Evolutionary conservation across 2,113 vertebrate genomes (phyloP), one percentile per base, ranked within the genome.

Genomic region (Scortum barcoo): DNA sequence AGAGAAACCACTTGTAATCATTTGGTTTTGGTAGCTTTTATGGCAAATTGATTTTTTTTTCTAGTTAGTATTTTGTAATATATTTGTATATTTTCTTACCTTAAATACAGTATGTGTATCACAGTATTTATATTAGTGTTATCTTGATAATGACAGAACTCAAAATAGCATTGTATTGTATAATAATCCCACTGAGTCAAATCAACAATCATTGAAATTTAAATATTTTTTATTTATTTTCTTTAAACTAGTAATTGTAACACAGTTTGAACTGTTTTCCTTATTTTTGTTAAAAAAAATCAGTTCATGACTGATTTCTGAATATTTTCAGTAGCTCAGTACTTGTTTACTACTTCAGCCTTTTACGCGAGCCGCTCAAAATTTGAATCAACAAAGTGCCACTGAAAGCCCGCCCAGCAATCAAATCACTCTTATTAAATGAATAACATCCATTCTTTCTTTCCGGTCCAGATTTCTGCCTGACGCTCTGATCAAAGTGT

Each of bases 401-500:
- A 30, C 19, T 7, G 38, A 51, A 67, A 72, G 33, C 9, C 57
- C 46, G 20, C 22, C 44, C 9, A 19, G 13, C 17, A 54, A 75
- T 50, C 48, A 26, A 38, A 65, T 69, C 50, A 40, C 11, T 57
- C 36, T 2, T 38, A 56, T 51, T 60, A 67, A 72, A 70, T 24
- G 9, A 63, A 71, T 16, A 61, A 38, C 7, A 61, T 51, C 30
- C 58, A 69, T 28, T 72, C 33, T 72, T 53, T 30, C 1, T 30
- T 74, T 54, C 36, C 4, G 8, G 40, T 78, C 24, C 44, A 66
- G 80, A 76, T 19, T 75, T 77, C 67, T 72, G 78, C 14, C 72
- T 1, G 20, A n/a, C 1, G 54, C 65, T 83, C 42, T 38, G 63
- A 63, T 80, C 53, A 61, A 22, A 83, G 62, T 24, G 72, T 83